Evolutionary conservation across 2,797 vertebrate genomes (phyloP).

Genomic region (Eospalax fontanierii): DNA sequence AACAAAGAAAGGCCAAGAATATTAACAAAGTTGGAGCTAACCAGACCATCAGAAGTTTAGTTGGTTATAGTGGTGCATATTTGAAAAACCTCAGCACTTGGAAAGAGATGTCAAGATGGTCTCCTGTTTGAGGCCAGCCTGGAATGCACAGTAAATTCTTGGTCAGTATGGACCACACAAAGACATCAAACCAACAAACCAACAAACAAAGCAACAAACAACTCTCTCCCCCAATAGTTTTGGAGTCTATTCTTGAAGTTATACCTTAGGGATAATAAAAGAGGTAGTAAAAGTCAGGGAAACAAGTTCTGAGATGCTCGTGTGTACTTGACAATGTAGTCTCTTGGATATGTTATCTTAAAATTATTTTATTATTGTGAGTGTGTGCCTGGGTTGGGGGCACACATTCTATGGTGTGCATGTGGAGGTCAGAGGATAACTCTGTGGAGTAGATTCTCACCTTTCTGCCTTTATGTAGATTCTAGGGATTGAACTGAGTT

Average conservation of each 20-base stretch:
- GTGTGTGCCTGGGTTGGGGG: background rate
- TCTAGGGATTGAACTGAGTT: background rate
- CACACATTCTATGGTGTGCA: background rate
- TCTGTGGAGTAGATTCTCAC: background rate
- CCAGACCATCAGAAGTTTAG: background rate
- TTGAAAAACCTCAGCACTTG: background rate
- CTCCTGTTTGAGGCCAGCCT: background rate
- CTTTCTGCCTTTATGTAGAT: background rate
- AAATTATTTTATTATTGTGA: background rate
- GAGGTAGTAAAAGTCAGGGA: background rate
- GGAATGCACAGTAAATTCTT: background rate
- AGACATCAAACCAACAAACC: background rate
- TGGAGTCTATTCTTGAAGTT: background rate
- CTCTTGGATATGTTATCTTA: background rate
- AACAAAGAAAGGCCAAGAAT: conserved; percentile 6
- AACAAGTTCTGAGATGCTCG: background rate
- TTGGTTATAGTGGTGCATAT: no score
- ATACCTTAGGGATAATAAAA: background rate
- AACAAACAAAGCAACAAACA: no score
- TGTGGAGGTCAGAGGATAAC: background rate
- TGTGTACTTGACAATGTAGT: background rate
- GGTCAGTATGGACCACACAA: background rate
- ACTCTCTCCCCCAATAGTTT: background rate
- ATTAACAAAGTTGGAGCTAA: background rate
- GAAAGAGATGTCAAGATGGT: background rate